Conservation (phyloP, 2,888 invertebrate species). For the Cremastobaeus sp. region DNA sequence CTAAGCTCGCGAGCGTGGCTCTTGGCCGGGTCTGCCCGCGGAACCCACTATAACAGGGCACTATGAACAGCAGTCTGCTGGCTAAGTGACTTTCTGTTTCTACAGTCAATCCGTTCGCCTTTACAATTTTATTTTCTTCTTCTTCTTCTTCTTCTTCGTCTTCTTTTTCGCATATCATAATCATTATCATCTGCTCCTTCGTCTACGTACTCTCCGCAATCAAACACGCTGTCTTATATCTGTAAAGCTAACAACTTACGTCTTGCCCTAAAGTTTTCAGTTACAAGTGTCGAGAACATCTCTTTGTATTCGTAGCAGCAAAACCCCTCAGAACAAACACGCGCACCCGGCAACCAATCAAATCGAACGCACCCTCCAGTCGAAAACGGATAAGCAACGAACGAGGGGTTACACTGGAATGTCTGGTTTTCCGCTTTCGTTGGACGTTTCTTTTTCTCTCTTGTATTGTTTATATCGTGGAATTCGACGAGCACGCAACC, state of each 20-base stretch:
- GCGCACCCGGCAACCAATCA: slow-evolving; percentile 9
- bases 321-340: slow-evolving; percentile 23
- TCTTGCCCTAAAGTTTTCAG: slow-evolving; percentile 51
- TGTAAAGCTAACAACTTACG: slow-evolving; percentile 57
- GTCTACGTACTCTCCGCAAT: slow-evolving; percentile 13
- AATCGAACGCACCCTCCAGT: slow-evolving; percentile 15
- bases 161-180: neutral
- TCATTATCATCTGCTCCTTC: slow-evolving; percentile 15
- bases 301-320: slow-evolving; percentile 16
- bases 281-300: slow-evolving; percentile 41
- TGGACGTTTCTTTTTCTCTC: slow-evolving; percentile 41
- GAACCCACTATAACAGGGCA: slow-evolving; percentile 78
- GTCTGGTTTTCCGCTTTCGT: slow-evolving; percentile 36
- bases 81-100: slow-evolving; percentile 77
- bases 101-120: slow-evolving; percentile 71
- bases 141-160: neutral
- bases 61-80: slow-evolving; percentile 78
- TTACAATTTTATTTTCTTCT: slow-evolving; percentile 36
- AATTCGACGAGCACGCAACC: slow-evolving; percentile 12
- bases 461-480: neutral
- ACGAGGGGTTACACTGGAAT: slow-evolving; percentile 44
- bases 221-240: slow-evolving; percentile 49
- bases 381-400: slow-evolving; percentile 17
- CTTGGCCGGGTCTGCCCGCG: slow-evolving; percentile 72
- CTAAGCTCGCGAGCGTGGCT: slow-evolving; percentile 51